Percentiles rank a stretch among this genome's conserved stretches.
Evolutionary conservation across 1,140 invertebrate genomes (phyloP).

Genomic region (Phymorhynchus buccinoides): DNA sequence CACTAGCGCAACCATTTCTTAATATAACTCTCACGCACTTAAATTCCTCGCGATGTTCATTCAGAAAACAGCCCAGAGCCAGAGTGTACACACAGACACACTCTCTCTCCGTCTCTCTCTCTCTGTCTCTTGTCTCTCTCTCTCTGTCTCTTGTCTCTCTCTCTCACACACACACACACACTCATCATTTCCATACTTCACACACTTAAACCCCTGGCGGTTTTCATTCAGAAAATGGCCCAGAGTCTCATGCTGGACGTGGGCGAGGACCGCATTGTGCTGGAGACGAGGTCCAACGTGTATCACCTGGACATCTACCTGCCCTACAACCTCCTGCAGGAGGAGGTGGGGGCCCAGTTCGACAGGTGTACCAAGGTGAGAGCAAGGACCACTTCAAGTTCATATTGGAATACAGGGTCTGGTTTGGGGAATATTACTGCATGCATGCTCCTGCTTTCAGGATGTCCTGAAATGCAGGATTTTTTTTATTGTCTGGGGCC

Average conservation of each 20-base stretch:
- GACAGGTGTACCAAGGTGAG: constrained; percentile 78
- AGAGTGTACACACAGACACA: no score
- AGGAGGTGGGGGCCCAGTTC: constrained; percentile 78
- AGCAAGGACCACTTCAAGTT: neutral
- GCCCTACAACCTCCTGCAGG: constrained; percentile 78
- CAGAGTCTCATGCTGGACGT: constrained; percentile 80
- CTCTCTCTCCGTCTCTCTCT: no score
- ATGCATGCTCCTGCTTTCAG: no score
- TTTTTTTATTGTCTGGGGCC: no score
- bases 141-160: no score
- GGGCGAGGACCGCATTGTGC: constrained; percentile 82
- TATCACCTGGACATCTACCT: constrained; percentile 81
- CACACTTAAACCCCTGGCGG: neutral
- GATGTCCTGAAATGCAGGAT: no score
- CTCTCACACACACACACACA: no score
- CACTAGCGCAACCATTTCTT: no score
- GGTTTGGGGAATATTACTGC: neutral
- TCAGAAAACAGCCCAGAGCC: constrained; percentile 77
- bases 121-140: neutral
- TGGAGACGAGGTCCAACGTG: constrained; percentile 77
- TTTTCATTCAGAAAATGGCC: constrained; percentile 74
- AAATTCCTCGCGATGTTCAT: constrained; percentile 40
- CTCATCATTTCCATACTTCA: neutral
- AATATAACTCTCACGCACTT: no score
- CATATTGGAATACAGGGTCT: neutral